Percentiles rank a stretch among this genome's conserved stretches.
Conservation (phyloP, 2,113 vertebrate genomes). For the Podarcis muralis region DNA sequence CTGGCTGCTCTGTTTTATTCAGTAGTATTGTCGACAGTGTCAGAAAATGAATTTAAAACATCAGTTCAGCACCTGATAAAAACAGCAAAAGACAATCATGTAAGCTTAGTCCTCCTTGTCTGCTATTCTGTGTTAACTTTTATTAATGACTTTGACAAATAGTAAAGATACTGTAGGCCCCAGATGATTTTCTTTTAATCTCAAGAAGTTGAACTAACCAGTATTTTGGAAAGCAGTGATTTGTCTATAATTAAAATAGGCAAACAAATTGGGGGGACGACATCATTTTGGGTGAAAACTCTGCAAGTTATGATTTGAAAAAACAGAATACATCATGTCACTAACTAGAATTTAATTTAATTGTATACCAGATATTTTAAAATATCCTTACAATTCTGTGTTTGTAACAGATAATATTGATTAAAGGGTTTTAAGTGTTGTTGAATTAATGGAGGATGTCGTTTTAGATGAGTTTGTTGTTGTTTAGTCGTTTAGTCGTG, state of each 20-base stretch:
- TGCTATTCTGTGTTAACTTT: fast-evolving
- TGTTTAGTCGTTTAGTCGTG: no score
- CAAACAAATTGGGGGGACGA: neutral
- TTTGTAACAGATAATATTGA: neutral
- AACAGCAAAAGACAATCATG: slow-evolving; percentile 92
- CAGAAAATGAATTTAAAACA: slow-evolving; percentile 86
- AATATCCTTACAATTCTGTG: neutral
- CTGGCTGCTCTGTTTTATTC: slow-evolving; percentile 94
- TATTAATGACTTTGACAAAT: neutral
- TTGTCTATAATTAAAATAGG: slow-evolving; percentile 3
- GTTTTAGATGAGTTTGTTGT: neutral
- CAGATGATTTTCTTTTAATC: neutral
- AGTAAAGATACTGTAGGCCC: neutral
- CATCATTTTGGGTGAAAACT: neutral
- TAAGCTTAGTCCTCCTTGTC: slow-evolving; percentile 64
- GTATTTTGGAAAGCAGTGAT: neutral
- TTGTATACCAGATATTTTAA: neutral
- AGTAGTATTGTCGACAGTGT: slow-evolving; percentile 90
- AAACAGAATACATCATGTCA: neutral
- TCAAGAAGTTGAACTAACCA: neutral
- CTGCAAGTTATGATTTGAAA: neutral
- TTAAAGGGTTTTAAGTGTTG: neutral
- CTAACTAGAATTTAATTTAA: neutral
- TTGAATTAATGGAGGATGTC: neutral
- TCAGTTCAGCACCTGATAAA: slow-evolving; percentile 92